These are phyloP conservation scores for Ahaetulla prasina DNA, from an alignment of 2,113 vertebrate genomes.

Conservation along the genomic window DNA sequence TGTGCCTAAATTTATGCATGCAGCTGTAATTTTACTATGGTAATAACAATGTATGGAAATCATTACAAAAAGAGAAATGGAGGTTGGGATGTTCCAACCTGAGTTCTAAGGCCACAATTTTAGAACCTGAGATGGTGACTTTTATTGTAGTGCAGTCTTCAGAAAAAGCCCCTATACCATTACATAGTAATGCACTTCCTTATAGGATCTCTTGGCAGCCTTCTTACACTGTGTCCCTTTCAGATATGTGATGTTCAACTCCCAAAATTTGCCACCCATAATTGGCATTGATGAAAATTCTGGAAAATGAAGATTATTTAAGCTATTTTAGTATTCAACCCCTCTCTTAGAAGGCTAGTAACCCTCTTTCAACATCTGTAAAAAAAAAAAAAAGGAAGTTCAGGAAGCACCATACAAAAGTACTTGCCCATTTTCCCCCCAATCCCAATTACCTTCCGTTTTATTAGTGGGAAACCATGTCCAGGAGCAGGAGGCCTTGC, in stretches of 20 bases:
- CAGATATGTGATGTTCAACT: not conserved
- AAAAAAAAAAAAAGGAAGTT: not conserved
- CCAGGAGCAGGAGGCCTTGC: conserved; percentile 76
- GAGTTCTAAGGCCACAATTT: not conserved
- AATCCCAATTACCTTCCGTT: conserved; percentile 80
- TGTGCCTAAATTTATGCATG: not conserved
- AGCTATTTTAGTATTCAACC: not conserved
- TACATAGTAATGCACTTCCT: too few relatives aligned
- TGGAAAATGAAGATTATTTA: not conserved
- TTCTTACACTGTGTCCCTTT: not conserved
- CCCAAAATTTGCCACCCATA: not conserved
- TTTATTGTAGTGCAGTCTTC: not conserved
- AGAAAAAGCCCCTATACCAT: not conserved
- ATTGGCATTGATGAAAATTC: not conserved
- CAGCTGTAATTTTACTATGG: not conserved
- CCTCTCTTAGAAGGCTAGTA: not conserved
- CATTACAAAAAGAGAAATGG: not conserved
- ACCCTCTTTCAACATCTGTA: not conserved
- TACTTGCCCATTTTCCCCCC: not conserved
- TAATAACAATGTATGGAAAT: not conserved
- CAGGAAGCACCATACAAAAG: not conserved
- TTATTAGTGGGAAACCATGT: conserved; percentile 89
- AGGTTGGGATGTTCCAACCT: not conserved
- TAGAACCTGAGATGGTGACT: not conserved
- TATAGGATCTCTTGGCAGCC: not conserved